Conservation (phyloP, 1,140 invertebrate genomes). For the Saccostrea echinata region DNA sequence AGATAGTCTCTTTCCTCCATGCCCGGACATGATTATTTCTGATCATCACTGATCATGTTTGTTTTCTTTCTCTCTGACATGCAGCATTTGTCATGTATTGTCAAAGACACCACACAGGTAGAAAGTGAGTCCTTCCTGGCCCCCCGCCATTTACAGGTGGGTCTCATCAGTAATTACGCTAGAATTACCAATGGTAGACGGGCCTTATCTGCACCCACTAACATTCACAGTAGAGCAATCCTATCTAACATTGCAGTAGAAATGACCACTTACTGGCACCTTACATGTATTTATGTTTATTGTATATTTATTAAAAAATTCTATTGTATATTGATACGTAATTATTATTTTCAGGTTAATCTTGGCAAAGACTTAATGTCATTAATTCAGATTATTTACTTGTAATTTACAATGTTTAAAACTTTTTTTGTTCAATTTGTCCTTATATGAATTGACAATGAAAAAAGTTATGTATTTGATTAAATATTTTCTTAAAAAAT, state of each 20-base stretch:
- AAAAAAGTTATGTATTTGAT: too few species aligned
- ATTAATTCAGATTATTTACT: too few species aligned
- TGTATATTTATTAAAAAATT: too few species aligned
- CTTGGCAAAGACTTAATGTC: too few species aligned
- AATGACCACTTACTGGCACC: background rate
- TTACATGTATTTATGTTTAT: too few species aligned
- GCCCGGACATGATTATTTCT: background rate
- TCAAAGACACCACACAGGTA: conserved; percentile 66
- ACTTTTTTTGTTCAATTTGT: too few species aligned
- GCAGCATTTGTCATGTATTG: conserved; percentile 68
- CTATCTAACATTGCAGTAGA: background rate
- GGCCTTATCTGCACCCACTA: conserved; percentile 17
- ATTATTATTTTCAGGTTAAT: too few species aligned
- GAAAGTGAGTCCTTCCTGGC: conserved; percentile 69
- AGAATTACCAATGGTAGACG: background rate
- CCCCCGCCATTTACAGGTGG: conserved; percentile 71
- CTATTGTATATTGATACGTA: too few species aligned
- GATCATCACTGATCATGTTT: conserved; percentile 24
- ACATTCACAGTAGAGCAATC: background rate
- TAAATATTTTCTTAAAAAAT: too few species aligned
- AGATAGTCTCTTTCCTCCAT: too few species aligned
- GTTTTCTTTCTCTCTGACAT: conserved; percentile 59
- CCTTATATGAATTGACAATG: too few species aligned
- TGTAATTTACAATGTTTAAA: too few species aligned
- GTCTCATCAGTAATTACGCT: conserved; percentile 44